Evolutionary conservation across 2,113 vertebrate genomes (phyloP), one percentile per base, ranked within the genome.

Genomic region (Rhinopomastus cyanomelas): DNA sequence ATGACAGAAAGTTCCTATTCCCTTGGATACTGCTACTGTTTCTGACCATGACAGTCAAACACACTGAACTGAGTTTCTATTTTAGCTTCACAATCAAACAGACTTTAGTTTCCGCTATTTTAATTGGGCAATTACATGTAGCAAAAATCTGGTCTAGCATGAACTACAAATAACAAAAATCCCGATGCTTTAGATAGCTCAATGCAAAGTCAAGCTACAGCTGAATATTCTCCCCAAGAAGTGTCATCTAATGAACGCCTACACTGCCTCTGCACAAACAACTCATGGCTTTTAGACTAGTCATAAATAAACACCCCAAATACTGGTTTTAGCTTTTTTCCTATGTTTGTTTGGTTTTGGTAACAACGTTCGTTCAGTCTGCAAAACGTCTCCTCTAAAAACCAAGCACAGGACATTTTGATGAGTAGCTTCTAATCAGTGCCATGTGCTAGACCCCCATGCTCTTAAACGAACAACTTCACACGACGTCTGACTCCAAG

Each of bases 341-440:
- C 17, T 60, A 12, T 30, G 6, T 18, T 6, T 16, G 2, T 4
- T 4, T 6, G 12, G n/a, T 32, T 12, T 17, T 2, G 2, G 5
- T 6, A 39, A 32, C 9, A 34, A 53, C 26, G 5, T 56, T 61
- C 26, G 39, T 42, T 18, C 3, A 16, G 21, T 11, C 20, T 8
- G 23, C 7, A 11, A 64, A 60, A 8, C 1, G 1, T 6, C 19
- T 25, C 39, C 52, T 56, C 52, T n/a, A 55, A 51, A 53, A 83
- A 26, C 23, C 46, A 56, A 32, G n/a, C 18, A 8, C 49, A 66
- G 26, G 23, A 59, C 56, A 21, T 59, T 10, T 37, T 9, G n/a
- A 37, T 49, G 12, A 16, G 39, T 46, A 30, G 20, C n/a, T 67
- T 56, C 52, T 61, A 27, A 51, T 1, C 17, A 27, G 16, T 2